phyloP scores from a whole-genome alignment of 2,797 vertebrate genomes.

The Lacerta bilineata region DNA sequence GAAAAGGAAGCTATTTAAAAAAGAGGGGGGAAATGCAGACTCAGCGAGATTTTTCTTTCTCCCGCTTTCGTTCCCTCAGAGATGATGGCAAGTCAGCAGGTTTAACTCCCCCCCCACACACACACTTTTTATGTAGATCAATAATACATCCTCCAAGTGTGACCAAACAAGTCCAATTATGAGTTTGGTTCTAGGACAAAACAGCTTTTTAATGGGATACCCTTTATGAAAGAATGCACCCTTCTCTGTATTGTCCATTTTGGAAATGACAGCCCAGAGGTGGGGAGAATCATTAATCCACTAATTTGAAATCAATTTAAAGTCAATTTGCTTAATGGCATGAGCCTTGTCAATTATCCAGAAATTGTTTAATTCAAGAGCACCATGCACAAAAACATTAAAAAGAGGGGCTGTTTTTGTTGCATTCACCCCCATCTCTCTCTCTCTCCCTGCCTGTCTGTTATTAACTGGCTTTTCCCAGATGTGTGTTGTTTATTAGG shows the following conservation, averaged over 20 bases:
- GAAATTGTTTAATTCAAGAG: slow-evolving; percentile 77
- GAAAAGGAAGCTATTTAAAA: slow-evolving; percentile 32
- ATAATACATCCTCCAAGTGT: slow-evolving; percentile 67
- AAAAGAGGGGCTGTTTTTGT: neutral
- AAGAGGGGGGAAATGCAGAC: slow-evolving; percentile 35
- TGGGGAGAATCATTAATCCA: slow-evolving; percentile 75
- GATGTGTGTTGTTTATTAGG: slow-evolving; percentile 51
- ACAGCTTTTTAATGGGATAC: slow-evolving; percentile 51
- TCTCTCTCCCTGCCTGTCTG: neutral
- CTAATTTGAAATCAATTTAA: slow-evolving; percentile 84
- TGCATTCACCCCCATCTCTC: too few relatives aligned
- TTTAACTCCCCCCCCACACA: neutral
- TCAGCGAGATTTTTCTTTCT: neutral
- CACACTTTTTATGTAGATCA: slow-evolving; percentile 59
- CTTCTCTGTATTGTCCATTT: slow-evolving; percentile 21
- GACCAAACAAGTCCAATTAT: slow-evolving; percentile 73
- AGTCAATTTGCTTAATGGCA: slow-evolving; percentile 81
- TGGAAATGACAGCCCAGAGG: slow-evolving; percentile 58
- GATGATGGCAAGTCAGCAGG: slow-evolving; percentile 64
- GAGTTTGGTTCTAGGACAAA: slow-evolving; percentile 66
- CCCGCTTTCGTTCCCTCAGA: slow-evolving; percentile 21
- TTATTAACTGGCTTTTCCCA: slow-evolving; percentile 64
- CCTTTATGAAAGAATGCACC: slow-evolving; percentile 35
- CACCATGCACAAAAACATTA: slow-evolving; percentile 49
- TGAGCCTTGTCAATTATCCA: slow-evolving; percentile 72